Base-by-base conservation (phyloP, 2,113 vertebrate species). In the Balaeniceps rex region DNA sequence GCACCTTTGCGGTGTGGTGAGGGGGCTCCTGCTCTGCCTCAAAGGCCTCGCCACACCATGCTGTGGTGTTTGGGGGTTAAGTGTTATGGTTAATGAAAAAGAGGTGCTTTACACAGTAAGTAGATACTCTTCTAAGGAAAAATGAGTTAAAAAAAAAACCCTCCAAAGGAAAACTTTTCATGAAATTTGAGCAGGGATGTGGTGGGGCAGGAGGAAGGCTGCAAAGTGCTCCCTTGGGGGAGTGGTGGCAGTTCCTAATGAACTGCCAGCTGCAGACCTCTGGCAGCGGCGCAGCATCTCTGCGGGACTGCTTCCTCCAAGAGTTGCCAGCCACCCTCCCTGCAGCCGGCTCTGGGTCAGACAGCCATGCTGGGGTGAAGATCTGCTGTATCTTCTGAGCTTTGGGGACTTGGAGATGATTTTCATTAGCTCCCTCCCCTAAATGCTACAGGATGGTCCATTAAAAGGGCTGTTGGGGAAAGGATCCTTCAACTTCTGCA, bases 21-120 rank as follows among this genome's bases (percentile, higher is more conserved):
- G 38, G 26, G 18, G 19, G 2, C 6, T 57, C 11, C 16, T 24
- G 31, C 19, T 29, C 21, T 36, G 26, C 31, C 24, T 46, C 9
- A 2, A 29, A 36, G 26, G 15, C 38, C 22, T 69, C 1, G 0
- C 33, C 15, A 3, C 5, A 2, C 51, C 4, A 0, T 38, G n/a
- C 58, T 40, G 28, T 23, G 19, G 22, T 31, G 34, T 17, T 26
- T 2, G 5, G 66, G 6, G 10, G 42, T 46, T 21, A 6, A 40
- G 19, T 28, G 58, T n/a, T 55, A 4, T 1, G 1, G 46, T 65
- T 76, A 42, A 51, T 38, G 23, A 55, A 55, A 42, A 77, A 66
- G 4, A 52, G 13, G 24, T 40, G 31, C 42, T 93, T 71, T 64
- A 23, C 7, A 14, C 15, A 28, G 2, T 78, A 40, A 51, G n/a